Evolutionary conservation across 1,140 invertebrate genomes (phyloP).

Genomic region (Pogonomyrmex californicus): DNA sequence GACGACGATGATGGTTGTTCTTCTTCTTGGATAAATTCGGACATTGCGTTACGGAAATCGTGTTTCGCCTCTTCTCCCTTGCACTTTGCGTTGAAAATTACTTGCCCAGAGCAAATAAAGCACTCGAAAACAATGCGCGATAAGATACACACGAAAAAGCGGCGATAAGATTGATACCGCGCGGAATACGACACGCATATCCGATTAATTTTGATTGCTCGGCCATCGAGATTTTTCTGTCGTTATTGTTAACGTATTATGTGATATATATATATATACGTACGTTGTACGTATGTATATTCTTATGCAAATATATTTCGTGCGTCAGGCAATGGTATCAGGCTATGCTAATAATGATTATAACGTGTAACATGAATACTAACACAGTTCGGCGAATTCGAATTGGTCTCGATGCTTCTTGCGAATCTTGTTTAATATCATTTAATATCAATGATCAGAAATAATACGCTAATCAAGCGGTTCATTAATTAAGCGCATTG

Average conservation of each 20-base stretch:
- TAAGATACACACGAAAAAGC: conserved; percentile 81
- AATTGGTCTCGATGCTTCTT: background rate
- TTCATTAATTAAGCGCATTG: conserved; percentile 34
- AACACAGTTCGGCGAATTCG: too few relatives aligned
- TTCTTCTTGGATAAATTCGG: background rate
- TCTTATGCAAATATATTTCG: conserved; percentile 16
- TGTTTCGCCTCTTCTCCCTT: background rate
- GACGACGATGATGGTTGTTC: background rate
- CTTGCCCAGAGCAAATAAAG: conserved; percentile 78
- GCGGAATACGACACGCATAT: conserved; percentile 68
- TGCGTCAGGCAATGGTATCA: background rate
- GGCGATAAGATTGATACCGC: conserved; percentile 82
- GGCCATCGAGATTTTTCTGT: conserved; percentile 27
- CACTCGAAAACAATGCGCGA: conserved; percentile 83
- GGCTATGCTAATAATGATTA: background rate
- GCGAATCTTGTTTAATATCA: background rate
- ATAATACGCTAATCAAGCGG: background rate
- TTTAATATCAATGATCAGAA: background rate
- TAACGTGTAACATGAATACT: background rate
- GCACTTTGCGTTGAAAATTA: conserved; percentile 49
- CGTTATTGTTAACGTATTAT: conserved; percentile 47
- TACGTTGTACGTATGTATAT: background rate
- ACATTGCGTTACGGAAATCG: background rate
- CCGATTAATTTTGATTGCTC: conserved; percentile 70
- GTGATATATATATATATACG: too few relatives aligned